These are phyloP conservation scores for Musca domestica DNA, from an alignment of 1,140 invertebrate genomes.

Conservation along the genomic window DNA sequence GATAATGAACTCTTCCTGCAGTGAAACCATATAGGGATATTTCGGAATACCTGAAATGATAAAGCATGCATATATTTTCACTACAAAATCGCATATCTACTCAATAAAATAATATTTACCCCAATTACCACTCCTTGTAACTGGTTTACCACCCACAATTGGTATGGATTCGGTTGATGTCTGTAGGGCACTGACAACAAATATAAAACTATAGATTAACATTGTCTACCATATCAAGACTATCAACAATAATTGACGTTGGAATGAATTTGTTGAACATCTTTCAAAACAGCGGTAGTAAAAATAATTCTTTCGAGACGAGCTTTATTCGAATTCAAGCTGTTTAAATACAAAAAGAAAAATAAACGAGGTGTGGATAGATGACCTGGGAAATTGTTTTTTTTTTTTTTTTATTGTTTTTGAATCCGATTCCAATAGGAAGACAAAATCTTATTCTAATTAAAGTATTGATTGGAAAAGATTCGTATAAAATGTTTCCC, in stretches of 20 bases:
- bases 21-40: conserved; percentile 46
- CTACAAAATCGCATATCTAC: too few relatives aligned
- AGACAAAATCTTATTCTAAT: too few relatives aligned
- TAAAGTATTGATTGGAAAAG: too few relatives aligned
- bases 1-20: conserved; percentile 33
- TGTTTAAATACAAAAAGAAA: background rate
- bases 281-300: background rate
- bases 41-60: conserved; percentile 30
- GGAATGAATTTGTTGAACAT: too few relatives aligned
- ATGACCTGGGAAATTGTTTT: background rate
- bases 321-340: background rate
- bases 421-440: too few relatives aligned
- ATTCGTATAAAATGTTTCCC: too few relatives aligned
- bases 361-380: background rate
- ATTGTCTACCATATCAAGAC: background rate
- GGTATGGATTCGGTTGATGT: background rate
- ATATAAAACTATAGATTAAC: background rate
- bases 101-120: background rate
- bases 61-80: background rate
- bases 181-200: background rate
- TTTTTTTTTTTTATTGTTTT: too few relatives aligned
- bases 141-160: conserved; percentile 13
- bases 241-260: background rate
- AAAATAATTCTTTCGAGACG: background rate
- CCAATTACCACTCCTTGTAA: background rate